Evolutionary conservation across 2,888 invertebrate genomes (phyloP).

Genomic region (Crocallis elinguaria): DNA sequence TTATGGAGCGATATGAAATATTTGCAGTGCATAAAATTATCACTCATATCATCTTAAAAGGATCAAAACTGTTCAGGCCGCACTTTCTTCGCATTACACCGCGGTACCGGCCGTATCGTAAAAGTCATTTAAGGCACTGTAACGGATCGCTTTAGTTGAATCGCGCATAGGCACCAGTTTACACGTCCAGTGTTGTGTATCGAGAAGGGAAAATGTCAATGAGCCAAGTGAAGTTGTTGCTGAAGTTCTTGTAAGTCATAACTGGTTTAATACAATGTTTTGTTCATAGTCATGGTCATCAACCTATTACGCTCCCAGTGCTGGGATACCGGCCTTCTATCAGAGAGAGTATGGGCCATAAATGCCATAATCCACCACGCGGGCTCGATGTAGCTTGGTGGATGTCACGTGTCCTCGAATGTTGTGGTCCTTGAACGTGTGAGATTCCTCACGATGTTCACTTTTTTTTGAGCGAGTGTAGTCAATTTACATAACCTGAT

Average conservation of each 20-base stretch:
- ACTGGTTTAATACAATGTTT: background rate
- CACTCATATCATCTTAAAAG: constrained; percentile 8
- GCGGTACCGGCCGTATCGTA: background rate
- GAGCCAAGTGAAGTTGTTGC: background rate
- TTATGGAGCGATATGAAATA: too few species aligned
- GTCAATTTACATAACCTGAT: too few species aligned
- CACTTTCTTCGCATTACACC: background rate
- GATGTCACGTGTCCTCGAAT: too few species aligned
- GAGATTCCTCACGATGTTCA: too few species aligned
- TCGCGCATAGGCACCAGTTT: background rate
- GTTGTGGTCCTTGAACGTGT: too few species aligned
- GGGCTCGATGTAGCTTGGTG: too few species aligned
- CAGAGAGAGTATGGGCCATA: too few species aligned
- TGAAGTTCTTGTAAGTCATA: constrained; percentile 14
- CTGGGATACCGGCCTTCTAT: too few species aligned
- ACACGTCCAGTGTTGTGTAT: background rate
- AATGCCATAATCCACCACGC: too few species aligned
- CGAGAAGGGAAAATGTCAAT: constrained; percentile 4
- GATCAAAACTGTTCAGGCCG: constrained; percentile 22
- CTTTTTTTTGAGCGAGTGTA: too few species aligned
- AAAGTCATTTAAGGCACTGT: background rate
- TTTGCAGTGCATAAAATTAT: too few species aligned
- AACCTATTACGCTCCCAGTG: too few species aligned
- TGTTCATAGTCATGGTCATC: background rate
- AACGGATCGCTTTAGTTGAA: constrained; percentile 1